Conservation (phyloP, 2,797 vertebrate genomes). For the Ciconia nigra region DNA sequence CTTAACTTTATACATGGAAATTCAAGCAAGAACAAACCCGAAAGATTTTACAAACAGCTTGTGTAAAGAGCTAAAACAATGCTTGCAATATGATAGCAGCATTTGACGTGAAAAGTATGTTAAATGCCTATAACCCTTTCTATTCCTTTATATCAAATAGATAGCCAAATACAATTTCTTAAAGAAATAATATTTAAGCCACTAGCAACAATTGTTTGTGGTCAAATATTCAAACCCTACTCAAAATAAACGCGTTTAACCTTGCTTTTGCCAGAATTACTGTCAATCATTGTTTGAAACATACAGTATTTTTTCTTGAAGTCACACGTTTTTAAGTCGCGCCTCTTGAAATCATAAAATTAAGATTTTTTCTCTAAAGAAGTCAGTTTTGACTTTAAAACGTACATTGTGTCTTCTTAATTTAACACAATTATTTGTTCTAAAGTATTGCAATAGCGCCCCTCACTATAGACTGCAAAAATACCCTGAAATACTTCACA, state of each 20-base stretch:
- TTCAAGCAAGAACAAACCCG: neutral
- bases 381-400: neutral
- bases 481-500: rapidly evolving
- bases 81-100: rapidly evolving
- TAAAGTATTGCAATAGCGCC: rapidly evolving
- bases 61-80: neutral
- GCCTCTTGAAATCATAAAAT: neutral
- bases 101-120: rapidly evolving
- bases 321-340: neutral
- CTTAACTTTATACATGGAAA: neutral
- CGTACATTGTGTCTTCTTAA: rapidly evolving
- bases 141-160: neutral
- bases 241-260: neutral
- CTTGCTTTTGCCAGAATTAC: neutral
- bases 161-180: too few relatives aligned
- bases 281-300: neutral
- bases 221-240: neutral
- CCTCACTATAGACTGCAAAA: neutral
- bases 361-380: neutral
- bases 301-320: rapidly evolving
- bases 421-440: too few relatives aligned
- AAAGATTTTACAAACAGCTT: neutral
- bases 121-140: neutral
- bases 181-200: neutral
- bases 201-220: rapidly evolving